A percentile compares a stretch with the other conserved stretches of the same genome.
Evolutionary conservation across 2,113 vertebrate genomes (phyloP).

Genomic region (Mystacornis crossleyi): DNA sequence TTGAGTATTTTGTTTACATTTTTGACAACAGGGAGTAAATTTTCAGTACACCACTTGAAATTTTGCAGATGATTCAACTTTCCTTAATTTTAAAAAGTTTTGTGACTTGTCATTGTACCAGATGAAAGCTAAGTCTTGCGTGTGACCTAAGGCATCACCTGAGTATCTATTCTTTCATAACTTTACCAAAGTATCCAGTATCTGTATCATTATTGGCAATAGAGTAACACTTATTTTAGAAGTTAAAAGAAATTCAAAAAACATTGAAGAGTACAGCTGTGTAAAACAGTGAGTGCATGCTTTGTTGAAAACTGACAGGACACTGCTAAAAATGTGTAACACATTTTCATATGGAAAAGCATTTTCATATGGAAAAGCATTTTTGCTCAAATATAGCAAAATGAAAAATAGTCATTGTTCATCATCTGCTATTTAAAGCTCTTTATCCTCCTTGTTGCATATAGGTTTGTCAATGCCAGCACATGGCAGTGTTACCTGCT

Average conservation of each 20-base stretch:
- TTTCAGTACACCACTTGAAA: not conserved
- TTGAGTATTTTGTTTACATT: not conserved
- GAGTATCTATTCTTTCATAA: not conserved
- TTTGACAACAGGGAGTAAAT: not conserved
- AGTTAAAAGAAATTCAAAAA: not conserved
- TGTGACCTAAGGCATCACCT: not conserved
- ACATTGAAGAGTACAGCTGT: not conserved
- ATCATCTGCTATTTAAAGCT: not conserved
- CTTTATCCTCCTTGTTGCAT: not conserved
- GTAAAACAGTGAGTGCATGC: not conserved
- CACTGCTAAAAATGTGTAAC: not conserved
- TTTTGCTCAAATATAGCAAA: not conserved
- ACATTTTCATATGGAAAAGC: not conserved
- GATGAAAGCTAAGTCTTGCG: not conserved
- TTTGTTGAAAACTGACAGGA: not conserved
- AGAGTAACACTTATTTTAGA: not conserved
- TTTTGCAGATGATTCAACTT: not conserved
- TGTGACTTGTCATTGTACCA: not conserved
- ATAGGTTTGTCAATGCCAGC: not conserved
- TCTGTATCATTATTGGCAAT: not conserved
- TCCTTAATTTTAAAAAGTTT: not conserved
- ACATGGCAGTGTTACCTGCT: not conserved
- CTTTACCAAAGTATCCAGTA: not conserved
- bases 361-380: not conserved
- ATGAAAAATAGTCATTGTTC: not conserved